Base-by-base conservation (phyloP, 2,797 vertebrate genomes). In the Lagocephalus sceleratus region DNA sequence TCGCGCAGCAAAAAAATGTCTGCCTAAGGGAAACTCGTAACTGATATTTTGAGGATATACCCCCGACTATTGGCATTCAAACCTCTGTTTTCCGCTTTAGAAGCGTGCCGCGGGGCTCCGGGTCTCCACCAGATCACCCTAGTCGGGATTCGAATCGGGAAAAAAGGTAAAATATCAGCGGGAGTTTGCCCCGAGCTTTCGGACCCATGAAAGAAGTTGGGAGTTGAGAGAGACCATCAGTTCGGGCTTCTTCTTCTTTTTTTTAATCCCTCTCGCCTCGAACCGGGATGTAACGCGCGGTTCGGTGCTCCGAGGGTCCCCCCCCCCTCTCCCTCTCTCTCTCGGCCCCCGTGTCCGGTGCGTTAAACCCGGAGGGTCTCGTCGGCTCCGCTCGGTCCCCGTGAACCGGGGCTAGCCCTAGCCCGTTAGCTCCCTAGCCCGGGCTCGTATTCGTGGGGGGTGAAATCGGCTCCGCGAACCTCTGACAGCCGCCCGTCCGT, bases 11-110 rank as follows among this genome's bases (percentile, higher is more conserved):
- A 94, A 96, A 93, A 96, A 92, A 97, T 95, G 95, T 97, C 95
- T 91, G 94, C 95, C 93, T 96, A 92, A 97, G 94, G 93, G 93
- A 93, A 93, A 92, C 93, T 94, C 92, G 91, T 92, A 93, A 95
- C 91, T 95, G 94, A 90, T 88, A 83, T 66, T 90, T 90, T 90
- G 82, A 87, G 92, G 91, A 91, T 90, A 87, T 89, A 83, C 80
- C 55, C 70, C 50, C 65, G 82, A 71, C 61, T 74, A 78, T 63
- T 67, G 53, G 47, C 40, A 53, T 71, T 65, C 81, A 60, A 69
- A 76, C 7, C 54, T 60, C 46, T 42, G 65, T 77, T 83, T 29
- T 26, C 49, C 70, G 64, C 11, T 52, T 58, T 67, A 47, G 68
- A 63, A 71, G 78, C 71, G 61, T 57, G 29, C 71, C 68, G 69